Conservation (phyloP, 1,140 invertebrate species). For the Macrobrachium nipponense region DNA sequence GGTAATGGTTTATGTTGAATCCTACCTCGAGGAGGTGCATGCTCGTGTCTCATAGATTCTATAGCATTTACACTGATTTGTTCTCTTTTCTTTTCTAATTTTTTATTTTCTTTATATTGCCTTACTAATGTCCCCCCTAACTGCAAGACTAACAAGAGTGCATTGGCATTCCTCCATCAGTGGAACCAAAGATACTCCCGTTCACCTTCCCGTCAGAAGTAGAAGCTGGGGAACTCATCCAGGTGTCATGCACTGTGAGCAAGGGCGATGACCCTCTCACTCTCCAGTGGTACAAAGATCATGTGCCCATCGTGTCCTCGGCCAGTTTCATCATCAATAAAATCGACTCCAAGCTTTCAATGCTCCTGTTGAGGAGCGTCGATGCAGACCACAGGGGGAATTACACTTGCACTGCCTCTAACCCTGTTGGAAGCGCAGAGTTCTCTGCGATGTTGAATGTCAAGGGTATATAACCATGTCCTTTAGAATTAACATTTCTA, state of each 20-base stretch:
- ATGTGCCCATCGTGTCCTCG: constrained; percentile 17
- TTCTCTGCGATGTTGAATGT: constrained; percentile 33
- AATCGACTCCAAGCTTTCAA: constrained; percentile 47
- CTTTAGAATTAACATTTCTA: background rate
- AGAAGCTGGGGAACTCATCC: constrained; percentile 74
- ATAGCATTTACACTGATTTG: too few species aligned
- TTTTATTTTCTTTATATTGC: background rate
- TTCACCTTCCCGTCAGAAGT: constrained; percentile 75
- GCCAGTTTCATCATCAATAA: constrained; percentile 25
- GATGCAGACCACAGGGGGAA: constrained; percentile 61
- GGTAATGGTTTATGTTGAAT: background rate
- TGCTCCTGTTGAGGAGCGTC: constrained; percentile 53
- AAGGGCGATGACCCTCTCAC: constrained; percentile 68
- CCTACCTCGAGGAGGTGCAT: background rate
- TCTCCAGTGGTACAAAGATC: constrained; percentile 66
- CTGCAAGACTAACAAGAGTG: background rate
- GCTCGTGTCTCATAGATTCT: background rate
- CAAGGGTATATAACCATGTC: constrained; percentile 31
- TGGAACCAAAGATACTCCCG: constrained; percentile 74
- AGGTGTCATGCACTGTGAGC: constrained; percentile 78
- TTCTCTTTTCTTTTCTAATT: background rate
- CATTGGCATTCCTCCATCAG: constrained; percentile 67
- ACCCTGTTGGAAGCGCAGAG: constrained; percentile 71
- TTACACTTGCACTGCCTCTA: constrained; percentile 73
- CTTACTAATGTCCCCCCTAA: background rate